phyloP scores from a whole-genome alignment of 2,113 vertebrate species.

The Solea solea region DNA sequence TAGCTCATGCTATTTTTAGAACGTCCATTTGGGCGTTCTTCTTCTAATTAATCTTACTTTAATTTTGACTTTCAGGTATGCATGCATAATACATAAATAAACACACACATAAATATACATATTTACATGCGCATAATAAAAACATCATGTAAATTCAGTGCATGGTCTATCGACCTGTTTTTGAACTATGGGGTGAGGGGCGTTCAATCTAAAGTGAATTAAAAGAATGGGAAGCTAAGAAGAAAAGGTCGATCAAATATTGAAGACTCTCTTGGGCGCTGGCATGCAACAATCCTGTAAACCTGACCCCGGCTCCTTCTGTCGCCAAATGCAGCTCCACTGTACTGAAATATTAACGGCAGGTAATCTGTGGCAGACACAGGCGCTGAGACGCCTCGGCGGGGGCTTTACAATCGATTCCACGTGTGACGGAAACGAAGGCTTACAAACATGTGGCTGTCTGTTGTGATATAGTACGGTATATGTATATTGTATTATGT shows the following conservation, averaged over 20 bases:
- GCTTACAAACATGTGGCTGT: not conserved
- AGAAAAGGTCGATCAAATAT: constrained; percentile 74
- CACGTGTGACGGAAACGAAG: constrained; percentile 20
- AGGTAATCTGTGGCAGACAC: constrained; percentile 60
- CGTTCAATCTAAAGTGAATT: constrained; percentile 45
- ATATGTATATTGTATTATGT: not conserved
- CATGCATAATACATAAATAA: not conserved
- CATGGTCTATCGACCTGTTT: not conserved
- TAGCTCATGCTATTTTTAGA: not conserved
- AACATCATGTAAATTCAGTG: not conserved
- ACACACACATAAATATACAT: not conserved
- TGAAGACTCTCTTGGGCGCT: constrained; percentile 66
- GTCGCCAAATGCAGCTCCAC: constrained; percentile 63
- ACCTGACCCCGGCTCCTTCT: constrained; percentile 61
- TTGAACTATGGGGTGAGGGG: constrained; percentile 23
- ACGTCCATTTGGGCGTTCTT: not conserved
- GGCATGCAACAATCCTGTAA: constrained; percentile 69
- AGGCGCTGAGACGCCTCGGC: constrained; percentile 24
- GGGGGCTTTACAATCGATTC: not conserved
- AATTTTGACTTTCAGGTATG: not conserved
- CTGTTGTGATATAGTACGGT: not conserved
- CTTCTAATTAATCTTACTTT: not conserved
- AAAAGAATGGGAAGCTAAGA: constrained; percentile 55
- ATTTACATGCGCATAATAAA: not conserved
- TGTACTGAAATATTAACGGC: constrained; percentile 76